These are phyloP conservation scores for Parambassis ranga DNA, from an alignment of 2,797 vertebrate species.

Conservation along the genomic window DNA sequence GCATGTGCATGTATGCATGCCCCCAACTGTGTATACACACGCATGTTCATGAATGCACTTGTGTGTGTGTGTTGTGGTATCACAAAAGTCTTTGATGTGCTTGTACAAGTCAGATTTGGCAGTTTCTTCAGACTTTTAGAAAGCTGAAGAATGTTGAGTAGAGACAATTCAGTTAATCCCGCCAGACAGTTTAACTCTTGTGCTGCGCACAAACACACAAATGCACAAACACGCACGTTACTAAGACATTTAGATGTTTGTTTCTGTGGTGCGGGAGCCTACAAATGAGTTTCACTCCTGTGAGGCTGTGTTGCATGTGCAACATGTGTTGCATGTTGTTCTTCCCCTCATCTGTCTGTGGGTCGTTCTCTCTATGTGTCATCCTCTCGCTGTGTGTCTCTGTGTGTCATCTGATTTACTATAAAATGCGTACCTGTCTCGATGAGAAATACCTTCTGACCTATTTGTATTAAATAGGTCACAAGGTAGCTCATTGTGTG, in stretches of 20 bases:
- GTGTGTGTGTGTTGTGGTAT: conserved; percentile 30
- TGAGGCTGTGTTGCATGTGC: conserved; percentile 2
- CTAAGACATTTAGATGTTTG: conserved; percentile 13
- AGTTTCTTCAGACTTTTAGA: conserved; percentile 21
- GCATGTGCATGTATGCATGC: conserved; percentile 24
- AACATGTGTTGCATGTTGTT: background rate
- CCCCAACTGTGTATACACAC: conserved; percentile 7
- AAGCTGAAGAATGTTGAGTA: conserved; percentile 50
- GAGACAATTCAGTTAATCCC: conserved; percentile 45
- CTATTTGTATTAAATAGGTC: conserved; percentile 47
- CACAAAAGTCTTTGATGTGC: conserved; percentile 55
- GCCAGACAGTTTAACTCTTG: conserved; percentile 26
- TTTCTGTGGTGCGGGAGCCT: conserved; percentile 34
- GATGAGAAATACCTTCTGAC: conserved; percentile 42
- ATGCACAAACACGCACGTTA: conserved; percentile 11
- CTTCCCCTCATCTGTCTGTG: background rate
- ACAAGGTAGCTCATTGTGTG: conserved; percentile 40
- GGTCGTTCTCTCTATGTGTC: background rate
- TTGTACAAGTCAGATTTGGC: conserved; percentile 45
- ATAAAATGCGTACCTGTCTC: background rate
- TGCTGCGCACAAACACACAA: conserved; percentile 6
- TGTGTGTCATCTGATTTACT: background rate
- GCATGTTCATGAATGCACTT: background rate
- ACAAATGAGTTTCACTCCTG: conserved; percentile 22
- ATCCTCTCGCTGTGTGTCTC: background rate